phyloP scores from a whole-genome alignment of 2,888 invertebrate genomes.

The Meteorus colon region DNA sequence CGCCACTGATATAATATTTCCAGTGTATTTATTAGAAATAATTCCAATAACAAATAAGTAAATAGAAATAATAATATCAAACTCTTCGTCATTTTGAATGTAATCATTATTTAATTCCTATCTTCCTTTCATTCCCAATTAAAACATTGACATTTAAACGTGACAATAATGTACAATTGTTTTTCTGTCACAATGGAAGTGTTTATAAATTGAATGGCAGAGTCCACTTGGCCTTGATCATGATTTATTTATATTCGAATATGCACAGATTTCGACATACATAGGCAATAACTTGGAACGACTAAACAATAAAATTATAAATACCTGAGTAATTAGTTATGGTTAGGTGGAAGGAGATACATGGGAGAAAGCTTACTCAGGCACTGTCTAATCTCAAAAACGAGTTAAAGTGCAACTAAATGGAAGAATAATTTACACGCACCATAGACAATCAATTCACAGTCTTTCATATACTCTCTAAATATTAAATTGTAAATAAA shows the following conservation, averaged over 20 bases:
- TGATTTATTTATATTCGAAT: neutral
- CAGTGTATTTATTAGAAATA: too few relatives aligned
- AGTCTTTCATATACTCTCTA: neutral
- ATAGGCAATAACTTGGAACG: neutral
- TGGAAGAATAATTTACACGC: conserved; percentile 1
- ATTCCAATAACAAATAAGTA: too few relatives aligned
- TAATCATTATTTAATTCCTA: neutral
- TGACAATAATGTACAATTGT: conserved; percentile 17
- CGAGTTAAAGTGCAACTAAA: conserved; percentile 2
- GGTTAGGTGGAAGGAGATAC: conserved; percentile 10
- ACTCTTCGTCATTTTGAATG: too few relatives aligned
- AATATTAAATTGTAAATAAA: conserved; percentile 18
- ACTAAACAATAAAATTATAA: neutral
- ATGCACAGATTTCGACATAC: neutral
- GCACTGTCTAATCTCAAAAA: neutral
- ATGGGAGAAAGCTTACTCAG: conserved; percentile 30
- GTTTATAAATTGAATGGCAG: neutral
- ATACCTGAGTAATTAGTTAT: conserved; percentile 28
- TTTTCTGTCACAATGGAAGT: neutral
- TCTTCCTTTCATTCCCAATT: neutral
- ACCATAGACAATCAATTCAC: neutral
- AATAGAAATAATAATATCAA: too few relatives aligned
- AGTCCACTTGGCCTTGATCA: conserved; percentile 33
- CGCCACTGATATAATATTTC: conserved; percentile 24
- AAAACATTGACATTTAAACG: neutral